These are phyloP conservation scores for Bubalus kerabau DNA, from an alignment of 2,113 vertebrate genomes.

Conservation along the genomic window DNA sequence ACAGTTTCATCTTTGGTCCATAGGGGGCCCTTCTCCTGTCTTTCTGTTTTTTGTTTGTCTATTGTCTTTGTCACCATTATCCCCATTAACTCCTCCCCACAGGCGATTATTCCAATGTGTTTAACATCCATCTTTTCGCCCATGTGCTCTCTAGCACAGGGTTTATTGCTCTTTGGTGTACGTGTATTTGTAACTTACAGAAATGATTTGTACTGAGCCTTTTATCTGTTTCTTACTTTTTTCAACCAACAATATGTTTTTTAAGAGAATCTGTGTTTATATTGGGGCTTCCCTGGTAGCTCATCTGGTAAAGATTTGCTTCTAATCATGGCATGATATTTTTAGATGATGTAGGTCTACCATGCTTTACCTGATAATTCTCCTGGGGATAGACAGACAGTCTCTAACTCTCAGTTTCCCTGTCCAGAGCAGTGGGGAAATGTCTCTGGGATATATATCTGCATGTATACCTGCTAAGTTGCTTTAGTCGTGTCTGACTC, in stretches of 20 bases:
- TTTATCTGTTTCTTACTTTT: conserved; percentile 1
- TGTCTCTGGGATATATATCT: not conserved
- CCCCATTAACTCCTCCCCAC: not conserved
- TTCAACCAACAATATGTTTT: not conserved
- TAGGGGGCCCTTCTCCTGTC: not conserved
- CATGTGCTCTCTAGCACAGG: not conserved
- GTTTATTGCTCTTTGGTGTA: not conserved
- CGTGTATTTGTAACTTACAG: not conserved
- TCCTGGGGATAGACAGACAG: not conserved
- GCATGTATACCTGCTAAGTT: not conserved
- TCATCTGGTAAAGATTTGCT: not conserved
- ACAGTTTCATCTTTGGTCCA: not conserved
- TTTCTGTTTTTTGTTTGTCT: not conserved
- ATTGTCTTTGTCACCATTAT: not conserved
- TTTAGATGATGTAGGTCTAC: not conserved
- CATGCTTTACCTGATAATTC: not conserved
- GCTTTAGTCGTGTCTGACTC: not conserved
- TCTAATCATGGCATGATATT: not conserved
- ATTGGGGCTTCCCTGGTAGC: not conserved
- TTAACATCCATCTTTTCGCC: not conserved
- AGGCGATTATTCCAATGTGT: not conserved
- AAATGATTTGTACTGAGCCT: not conserved
- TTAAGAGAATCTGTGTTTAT: not conserved
- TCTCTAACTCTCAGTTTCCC: not conserved
- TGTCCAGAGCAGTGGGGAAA: not conserved